Conservation (phyloP, 2,113 vertebrate genomes). For the Zapus hudsonius region DNA sequence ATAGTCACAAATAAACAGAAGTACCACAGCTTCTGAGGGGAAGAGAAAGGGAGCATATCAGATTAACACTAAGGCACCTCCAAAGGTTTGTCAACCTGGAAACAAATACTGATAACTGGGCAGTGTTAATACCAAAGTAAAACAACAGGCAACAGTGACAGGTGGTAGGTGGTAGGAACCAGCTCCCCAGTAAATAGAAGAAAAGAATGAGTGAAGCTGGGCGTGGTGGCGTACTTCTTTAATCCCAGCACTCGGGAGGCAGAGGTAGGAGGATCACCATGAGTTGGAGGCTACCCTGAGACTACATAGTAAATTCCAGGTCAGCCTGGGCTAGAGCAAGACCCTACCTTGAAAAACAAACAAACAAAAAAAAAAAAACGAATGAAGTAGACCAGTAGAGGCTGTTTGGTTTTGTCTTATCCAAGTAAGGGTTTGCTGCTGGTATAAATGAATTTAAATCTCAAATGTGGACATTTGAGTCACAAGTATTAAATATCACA, state of each 20-base stretch:
- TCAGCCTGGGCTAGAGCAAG: too few species aligned
- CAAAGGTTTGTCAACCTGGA: constrained; percentile 21
- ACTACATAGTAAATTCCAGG: too few species aligned
- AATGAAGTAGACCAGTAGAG: neutral
- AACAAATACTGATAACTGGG: neutral
- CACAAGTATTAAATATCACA: constrained; percentile 23
- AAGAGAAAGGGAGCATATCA: neutral
- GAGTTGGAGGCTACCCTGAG: too few species aligned
- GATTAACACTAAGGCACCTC: neutral
- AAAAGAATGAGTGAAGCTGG: too few species aligned
- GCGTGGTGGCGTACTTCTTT: too few species aligned
- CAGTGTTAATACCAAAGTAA: neutral
- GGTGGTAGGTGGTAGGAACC: neutral
- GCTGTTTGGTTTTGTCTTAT: neutral
- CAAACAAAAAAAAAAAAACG: neutral
- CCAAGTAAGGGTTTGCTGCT: neutral
- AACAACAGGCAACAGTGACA: neutral
- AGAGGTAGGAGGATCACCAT: too few species aligned
- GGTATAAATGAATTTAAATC: neutral
- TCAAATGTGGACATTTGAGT: neutral
- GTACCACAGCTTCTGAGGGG: neutral
- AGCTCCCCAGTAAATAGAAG: neutral
- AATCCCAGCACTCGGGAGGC: too few species aligned
- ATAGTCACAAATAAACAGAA: neutral
- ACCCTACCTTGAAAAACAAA: too few species aligned